phyloP scores from a whole-genome alignment of 1,140 invertebrate genomes.

The Zelostemma sp. region DNA sequence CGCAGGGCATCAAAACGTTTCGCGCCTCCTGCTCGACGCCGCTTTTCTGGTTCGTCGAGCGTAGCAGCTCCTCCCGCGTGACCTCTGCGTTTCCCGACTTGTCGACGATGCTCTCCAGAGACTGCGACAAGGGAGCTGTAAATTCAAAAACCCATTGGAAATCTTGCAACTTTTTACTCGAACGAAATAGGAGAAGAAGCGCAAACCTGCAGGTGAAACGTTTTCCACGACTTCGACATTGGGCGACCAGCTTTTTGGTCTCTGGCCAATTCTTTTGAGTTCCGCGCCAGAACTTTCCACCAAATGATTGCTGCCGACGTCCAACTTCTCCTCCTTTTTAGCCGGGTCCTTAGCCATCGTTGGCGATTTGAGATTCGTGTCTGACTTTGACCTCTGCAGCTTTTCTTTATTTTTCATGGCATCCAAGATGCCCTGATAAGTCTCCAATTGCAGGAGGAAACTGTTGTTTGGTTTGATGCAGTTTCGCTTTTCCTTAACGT shows the following conservation, averaged over 20 bases:
- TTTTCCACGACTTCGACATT: conserved; percentile 75
- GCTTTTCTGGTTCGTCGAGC: conserved; percentile 51
- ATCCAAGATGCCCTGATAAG: conserved; percentile 94
- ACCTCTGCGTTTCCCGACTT: conserved; percentile 61
- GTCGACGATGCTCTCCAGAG: conserved; percentile 70
- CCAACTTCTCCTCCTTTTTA: conserved; percentile 62
- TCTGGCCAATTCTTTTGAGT: conserved; percentile 63
- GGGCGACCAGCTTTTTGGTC: conserved; percentile 88
- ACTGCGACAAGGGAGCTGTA: conserved; percentile 67
- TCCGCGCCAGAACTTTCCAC: conserved; percentile 55
- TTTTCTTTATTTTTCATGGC: conserved; percentile 97
- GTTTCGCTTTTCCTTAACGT: conserved; percentile 90
- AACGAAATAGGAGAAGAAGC: neutral
- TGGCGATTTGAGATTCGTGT: conserved; percentile 88
- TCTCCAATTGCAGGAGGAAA: conserved; percentile 94
- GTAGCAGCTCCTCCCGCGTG: conserved; percentile 62
- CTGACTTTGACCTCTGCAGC: conserved; percentile 90
- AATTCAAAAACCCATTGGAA: neutral
- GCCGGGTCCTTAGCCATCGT: conserved; percentile 65
- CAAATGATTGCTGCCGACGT: conserved; percentile 48
- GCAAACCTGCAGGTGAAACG: conserved; percentile 68
- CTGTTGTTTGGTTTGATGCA: conserved; percentile 97
- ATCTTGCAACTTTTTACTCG: neutral
- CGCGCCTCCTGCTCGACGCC: conserved; percentile 71
- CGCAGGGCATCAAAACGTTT: conserved; percentile 85